Percentiles rank a stretch among this genome's conserved stretches.
These are phyloP conservation scores for Apteryx owenii DNA, from an alignment of 2,113 vertebrate genomes.

Conservation along the genomic window DNA sequence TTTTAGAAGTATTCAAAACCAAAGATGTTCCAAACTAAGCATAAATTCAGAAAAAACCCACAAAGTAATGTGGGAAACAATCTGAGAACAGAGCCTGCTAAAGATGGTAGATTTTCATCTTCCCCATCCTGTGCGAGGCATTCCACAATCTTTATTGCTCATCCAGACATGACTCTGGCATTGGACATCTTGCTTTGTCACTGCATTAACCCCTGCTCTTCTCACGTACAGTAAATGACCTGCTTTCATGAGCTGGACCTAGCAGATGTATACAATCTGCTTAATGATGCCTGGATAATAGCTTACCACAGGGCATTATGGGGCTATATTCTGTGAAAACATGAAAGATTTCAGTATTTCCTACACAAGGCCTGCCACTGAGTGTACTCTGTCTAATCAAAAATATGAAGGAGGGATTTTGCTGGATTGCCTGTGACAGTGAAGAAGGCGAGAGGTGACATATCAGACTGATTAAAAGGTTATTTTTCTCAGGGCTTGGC, in stretches of 20 bases:
- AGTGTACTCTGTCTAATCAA: neutral
- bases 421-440: neutral
- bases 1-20: neutral
- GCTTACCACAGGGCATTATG: accelerated
- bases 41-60: neutral
- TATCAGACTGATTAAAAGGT: neutral
- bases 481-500: neutral
- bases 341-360: neutral
- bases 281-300: neutral
- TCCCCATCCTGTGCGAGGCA: neutral
- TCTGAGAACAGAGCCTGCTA: neutral
- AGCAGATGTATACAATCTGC: accelerated
- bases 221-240: neutral
- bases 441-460: neutral
- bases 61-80: neutral
- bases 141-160: neutral
- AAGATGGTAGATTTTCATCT: neutral
- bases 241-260: neutral
- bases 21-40: neutral
- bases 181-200: neutral
- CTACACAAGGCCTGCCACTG: neutral
- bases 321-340: neutral
- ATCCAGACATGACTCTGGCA: neutral
- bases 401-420: neutral
- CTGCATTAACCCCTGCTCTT: neutral